These are phyloP conservation scores for Phortica magna DNA, from an alignment of 2,888 invertebrate genomes.

Conservation along the genomic window DNA sequence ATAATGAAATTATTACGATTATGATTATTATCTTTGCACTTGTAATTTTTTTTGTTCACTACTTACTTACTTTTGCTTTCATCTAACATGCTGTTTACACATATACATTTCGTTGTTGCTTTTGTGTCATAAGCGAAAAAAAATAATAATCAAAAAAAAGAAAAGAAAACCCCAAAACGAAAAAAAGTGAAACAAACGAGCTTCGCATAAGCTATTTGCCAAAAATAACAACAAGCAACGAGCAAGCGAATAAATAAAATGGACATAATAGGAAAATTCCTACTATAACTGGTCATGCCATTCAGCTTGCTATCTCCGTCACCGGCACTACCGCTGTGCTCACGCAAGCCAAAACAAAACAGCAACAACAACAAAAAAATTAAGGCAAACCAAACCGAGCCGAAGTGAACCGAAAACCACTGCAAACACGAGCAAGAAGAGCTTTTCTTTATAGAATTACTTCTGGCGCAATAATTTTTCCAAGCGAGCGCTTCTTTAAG, in stretches of 20 bases:
- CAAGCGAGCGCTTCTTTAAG: conserved; percentile 62
- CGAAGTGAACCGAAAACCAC: conserved; percentile 18
- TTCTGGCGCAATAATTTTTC: conserved; percentile 71
- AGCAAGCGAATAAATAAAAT: conserved; percentile 11
- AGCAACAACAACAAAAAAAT: not conserved
- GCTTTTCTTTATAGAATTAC: conserved; percentile 67
- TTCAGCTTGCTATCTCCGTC: not conserved
- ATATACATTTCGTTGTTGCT: not conserved
- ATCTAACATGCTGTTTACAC: not conserved
- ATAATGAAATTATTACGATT: not conserved
- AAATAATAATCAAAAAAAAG: not conserved
- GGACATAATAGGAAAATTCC: not conserved
- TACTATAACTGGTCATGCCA: not conserved
- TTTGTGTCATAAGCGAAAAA: not conserved
- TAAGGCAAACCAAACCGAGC: conserved; percentile 5
- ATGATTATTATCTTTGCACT: not conserved
- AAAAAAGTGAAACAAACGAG: not conserved
- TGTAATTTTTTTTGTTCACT: not conserved
- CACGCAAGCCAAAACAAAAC: not conserved
- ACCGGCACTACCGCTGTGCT: not conserved
- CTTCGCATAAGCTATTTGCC: not conserved
- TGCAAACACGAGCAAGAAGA: conserved; percentile 15
- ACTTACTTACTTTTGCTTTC: not conserved
- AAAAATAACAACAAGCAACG: not conserved
- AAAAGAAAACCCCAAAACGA: not conserved